Conservation (phyloP, 1,140 invertebrate genomes). For the Drosophila punjabiensis region DNA sequence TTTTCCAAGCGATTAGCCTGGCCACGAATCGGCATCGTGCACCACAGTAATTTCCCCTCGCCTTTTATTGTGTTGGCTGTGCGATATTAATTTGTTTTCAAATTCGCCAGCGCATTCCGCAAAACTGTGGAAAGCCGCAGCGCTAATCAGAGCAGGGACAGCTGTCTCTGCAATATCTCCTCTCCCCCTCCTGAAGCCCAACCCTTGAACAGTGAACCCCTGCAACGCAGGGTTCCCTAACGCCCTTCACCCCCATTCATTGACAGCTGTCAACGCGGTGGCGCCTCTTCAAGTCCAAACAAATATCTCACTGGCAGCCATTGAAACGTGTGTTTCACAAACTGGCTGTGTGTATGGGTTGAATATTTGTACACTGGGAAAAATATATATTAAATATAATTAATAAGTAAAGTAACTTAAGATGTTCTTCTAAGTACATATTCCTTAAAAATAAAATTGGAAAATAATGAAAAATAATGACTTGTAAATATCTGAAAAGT, state of each 20-base stretch:
- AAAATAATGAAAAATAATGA: neutral
- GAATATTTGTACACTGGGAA: neutral
- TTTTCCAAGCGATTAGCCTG: constrained; percentile 42
- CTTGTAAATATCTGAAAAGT: too few species aligned
- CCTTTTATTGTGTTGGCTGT: constrained; percentile 11
- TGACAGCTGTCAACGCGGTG: constrained; percentile 67
- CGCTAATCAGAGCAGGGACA: constrained; percentile 47
- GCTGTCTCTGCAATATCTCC: constrained; percentile 11
- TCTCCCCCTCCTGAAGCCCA: neutral
- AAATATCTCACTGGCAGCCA: constrained; percentile 52
- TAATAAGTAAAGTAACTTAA: too few species aligned
- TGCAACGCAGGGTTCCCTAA: constrained; percentile 25
- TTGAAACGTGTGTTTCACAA: constrained; percentile 21
- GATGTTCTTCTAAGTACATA: neutral
- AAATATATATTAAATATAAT: neutral
- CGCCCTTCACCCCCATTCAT: constrained; percentile 32
- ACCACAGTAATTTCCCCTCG: constrained; percentile 25
- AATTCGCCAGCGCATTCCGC: constrained; percentile 40
- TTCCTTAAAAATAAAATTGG: neutral
- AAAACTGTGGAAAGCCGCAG: constrained; percentile 39
- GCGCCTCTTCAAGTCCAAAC: constrained; percentile 55
- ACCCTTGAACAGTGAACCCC: constrained; percentile 5
- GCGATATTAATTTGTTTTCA: constrained; percentile 42
- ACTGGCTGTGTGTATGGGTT: constrained; percentile 9
- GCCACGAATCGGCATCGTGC: constrained; percentile 5